Conservation (phyloP, 2,888 invertebrate genomes). For the Protodeltote pygarga region DNA sequence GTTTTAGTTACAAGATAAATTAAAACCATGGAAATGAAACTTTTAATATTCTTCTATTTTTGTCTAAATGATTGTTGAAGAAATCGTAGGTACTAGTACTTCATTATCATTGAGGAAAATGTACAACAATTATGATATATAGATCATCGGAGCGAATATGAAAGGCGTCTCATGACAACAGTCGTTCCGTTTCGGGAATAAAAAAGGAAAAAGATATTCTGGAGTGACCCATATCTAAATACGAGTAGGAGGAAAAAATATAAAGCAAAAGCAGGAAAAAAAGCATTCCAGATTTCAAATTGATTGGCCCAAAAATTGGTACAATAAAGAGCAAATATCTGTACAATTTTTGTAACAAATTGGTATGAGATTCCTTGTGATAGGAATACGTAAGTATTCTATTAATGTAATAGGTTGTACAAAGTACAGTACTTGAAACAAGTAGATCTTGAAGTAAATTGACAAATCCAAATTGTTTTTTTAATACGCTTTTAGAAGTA, state of each 20-base stretch:
- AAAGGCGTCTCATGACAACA: constrained; percentile 43
- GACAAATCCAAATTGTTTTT: constrained; percentile 12
- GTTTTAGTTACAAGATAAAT: too few species aligned
- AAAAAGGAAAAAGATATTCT: constrained; percentile 38
- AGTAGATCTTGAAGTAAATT: constrained; percentile 5
- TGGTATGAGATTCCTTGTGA: constrained; percentile 30
- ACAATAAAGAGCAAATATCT: constrained; percentile 43
- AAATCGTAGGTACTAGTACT: not conserved
- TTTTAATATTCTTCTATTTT: not conserved
- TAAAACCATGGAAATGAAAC: too few species aligned
- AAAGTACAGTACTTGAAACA: constrained; percentile 1
- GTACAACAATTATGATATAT: constrained; percentile 27
- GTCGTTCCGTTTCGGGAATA: constrained; percentile 24
- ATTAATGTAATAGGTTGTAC: constrained; percentile 7
- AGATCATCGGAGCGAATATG: constrained; percentile 35
- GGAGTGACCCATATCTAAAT: constrained; percentile 37
- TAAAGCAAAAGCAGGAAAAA: constrained; percentile 33
- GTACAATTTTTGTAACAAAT: constrained; percentile 39
- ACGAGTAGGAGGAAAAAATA: constrained; percentile 30
- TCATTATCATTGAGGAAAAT: constrained; percentile 18
- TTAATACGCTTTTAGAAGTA: not conserved
- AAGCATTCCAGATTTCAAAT: constrained; percentile 44
- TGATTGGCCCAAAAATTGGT: constrained; percentile 45
- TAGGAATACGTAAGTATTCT: constrained; percentile 15
- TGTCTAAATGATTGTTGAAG: not conserved